These are phyloP conservation scores for Opisthocomus hoazin DNA, from an alignment of 2,113 vertebrate genomes.

Conservation along the genomic window DNA sequence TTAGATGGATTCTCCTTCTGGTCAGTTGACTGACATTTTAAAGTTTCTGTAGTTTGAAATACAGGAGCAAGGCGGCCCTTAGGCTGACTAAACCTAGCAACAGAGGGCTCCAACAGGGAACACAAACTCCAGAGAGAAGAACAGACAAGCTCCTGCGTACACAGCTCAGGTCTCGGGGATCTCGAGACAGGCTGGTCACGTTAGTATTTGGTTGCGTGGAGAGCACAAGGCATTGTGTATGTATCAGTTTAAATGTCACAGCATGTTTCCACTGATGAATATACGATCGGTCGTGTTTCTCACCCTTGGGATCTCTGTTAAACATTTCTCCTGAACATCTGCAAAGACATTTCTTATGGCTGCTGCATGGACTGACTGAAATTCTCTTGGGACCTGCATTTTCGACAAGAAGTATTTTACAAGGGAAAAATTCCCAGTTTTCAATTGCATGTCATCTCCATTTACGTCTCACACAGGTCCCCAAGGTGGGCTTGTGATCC, in stretches of 20 bases:
- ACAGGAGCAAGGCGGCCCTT: neutral
- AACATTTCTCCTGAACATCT: neutral
- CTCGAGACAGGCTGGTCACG: neutral
- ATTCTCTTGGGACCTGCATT: neutral
- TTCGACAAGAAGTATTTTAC: neutral
- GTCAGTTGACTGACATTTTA: neutral
- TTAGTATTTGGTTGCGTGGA: fast-evolving
- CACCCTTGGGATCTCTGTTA: neutral
- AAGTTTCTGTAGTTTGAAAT: neutral
- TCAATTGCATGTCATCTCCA: neutral
- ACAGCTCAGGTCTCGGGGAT: neutral
- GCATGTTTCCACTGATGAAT: neutral
- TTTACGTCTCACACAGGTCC: neutral
- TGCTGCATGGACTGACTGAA: neutral
- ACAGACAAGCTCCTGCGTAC: neutral
- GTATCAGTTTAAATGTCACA: fast-evolving
- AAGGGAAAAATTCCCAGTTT: neutral
- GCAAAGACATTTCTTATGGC: neutral
- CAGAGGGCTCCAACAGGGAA: fast-evolving
- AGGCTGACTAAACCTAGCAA: neutral
- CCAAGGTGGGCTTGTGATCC: neutral
- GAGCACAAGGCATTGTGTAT: neutral
- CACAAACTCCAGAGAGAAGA: fast-evolving
- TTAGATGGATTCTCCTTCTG: neutral
- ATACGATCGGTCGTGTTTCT: neutral